Conservation (phyloP, 2,888 invertebrate species). For the Drosophila maculinotata region DNA sequence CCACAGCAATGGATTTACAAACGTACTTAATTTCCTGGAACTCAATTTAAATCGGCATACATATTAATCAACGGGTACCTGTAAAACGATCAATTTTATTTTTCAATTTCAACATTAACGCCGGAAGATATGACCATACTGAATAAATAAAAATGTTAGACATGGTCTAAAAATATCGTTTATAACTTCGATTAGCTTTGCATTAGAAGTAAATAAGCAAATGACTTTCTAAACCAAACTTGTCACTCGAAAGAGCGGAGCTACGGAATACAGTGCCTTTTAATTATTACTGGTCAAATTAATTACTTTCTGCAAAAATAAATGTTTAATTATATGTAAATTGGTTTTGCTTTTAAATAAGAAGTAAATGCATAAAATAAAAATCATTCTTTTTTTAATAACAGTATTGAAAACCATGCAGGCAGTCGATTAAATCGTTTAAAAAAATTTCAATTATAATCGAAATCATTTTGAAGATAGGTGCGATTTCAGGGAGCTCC, state of each 20-base stretch:
- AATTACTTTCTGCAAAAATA: too few species aligned
- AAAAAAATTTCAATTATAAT: neutral
- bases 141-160: neutral
- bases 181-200: neutral
- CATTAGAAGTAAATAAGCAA: neutral
- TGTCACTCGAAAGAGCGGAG: too few species aligned
- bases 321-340: too few species aligned
- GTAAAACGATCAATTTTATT: neutral
- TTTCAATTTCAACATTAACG: neutral
- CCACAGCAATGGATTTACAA: neutral
- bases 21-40: neutral
- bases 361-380: too few species aligned
- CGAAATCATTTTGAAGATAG: neutral
- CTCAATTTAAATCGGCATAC: too few species aligned
- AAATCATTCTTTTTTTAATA: neutral
- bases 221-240: too few species aligned
- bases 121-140: neutral
- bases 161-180: neutral
- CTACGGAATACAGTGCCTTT: too few species aligned
- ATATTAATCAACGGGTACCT: neutral
- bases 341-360: too few species aligned
- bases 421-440: too few species aligned
- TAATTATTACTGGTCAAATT: too few species aligned
- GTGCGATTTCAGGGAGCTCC: neutral
- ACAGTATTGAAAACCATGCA: neutral